Evolutionary conservation across 2,113 vertebrate genomes (phyloP).

Genomic region (Amia ocellicauda): DNA sequence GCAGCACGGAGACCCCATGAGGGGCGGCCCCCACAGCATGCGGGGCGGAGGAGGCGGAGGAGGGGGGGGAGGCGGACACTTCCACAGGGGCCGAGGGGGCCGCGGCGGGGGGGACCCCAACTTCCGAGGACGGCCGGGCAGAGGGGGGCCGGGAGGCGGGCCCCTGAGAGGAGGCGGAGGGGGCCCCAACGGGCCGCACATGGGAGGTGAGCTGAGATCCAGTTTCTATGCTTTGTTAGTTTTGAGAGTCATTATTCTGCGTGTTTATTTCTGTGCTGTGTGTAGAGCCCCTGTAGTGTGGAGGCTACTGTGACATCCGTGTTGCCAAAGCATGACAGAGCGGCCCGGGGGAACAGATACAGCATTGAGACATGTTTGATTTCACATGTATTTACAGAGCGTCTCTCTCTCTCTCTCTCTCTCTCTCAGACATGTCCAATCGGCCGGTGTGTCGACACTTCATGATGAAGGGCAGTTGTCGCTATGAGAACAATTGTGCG

Average conservation of each 20-base stretch:
- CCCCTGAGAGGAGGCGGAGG: conserved; percentile 71
- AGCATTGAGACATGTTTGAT: too few species aligned
- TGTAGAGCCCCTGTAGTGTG: too few species aligned
- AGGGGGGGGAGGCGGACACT: conserved; percentile 64
- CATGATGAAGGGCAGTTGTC: conserved; percentile 91
- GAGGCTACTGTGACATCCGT: too few species aligned
- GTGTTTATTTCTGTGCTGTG: too few species aligned
- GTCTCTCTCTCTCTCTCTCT: neutral
- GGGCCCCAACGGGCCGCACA: conserved; percentile 67
- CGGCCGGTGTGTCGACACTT: conserved; percentile 87
- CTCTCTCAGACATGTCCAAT: conserved; percentile 78
- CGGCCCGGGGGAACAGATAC: too few species aligned
- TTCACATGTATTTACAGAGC: too few species aligned
- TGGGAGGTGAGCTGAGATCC: conserved; percentile 56
- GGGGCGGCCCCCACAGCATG: conserved; percentile 73
- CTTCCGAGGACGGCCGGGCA: conserved; percentile 71
- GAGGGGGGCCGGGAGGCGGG: conserved; percentile 66
- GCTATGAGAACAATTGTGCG: conserved; percentile 88
- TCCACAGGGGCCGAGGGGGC: conserved; percentile 71
- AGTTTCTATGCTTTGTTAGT: too few species aligned
- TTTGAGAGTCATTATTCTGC: too few species aligned
- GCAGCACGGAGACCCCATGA: conserved; percentile 73
- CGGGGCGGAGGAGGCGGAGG: conserved; percentile 73
- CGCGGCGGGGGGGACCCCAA: conserved; percentile 75
- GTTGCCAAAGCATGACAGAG: too few species aligned